Evolutionary conservation across 1,140 invertebrate genomes (phyloP).

Genomic region (Ericerus pela): DNA sequence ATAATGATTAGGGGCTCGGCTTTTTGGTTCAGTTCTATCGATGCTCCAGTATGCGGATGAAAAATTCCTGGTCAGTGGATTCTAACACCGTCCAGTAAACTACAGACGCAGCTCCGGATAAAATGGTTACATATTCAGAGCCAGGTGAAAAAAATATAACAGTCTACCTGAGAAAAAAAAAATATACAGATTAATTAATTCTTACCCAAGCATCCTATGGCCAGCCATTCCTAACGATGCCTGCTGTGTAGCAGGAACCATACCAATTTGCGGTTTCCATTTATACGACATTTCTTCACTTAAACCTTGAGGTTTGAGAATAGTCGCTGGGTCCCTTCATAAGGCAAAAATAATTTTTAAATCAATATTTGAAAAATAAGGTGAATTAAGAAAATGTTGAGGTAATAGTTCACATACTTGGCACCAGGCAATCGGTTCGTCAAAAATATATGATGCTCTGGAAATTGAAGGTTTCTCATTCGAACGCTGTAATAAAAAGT

Average conservation of each 20-base stretch:
- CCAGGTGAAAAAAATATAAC: no score
- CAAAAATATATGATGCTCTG: slow-evolving; percentile 28
- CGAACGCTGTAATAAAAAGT: slow-evolving; percentile 50
- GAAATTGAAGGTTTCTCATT: slow-evolving; percentile 68
- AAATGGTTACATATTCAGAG: no score
- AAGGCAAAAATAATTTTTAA: slow-evolving; percentile 16
- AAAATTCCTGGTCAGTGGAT: no score
- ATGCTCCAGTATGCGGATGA: no score
- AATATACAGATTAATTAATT: no score
- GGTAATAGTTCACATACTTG: neutral
- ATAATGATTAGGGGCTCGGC: no score
- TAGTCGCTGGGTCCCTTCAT: slow-evolving; percentile 44
- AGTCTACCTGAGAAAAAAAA: no score
- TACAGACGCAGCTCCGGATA: no score
- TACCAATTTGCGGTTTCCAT: slow-evolving; percentile 58
- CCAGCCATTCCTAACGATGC: slow-evolving; percentile 47
- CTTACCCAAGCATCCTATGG: slow-evolving; percentile 45
- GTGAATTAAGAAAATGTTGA: neutral
- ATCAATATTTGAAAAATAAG: neutral
- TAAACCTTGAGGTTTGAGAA: slow-evolving; percentile 67
- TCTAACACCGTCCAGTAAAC: no score
- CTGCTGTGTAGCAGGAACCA: slow-evolving; percentile 42
- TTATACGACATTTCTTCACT: slow-evolving; percentile 40
- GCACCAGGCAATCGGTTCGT: neutral
- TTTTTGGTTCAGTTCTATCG: no score